Conservation (phyloP, 2,888 invertebrate species). For the Aplocera efformata region DNA sequence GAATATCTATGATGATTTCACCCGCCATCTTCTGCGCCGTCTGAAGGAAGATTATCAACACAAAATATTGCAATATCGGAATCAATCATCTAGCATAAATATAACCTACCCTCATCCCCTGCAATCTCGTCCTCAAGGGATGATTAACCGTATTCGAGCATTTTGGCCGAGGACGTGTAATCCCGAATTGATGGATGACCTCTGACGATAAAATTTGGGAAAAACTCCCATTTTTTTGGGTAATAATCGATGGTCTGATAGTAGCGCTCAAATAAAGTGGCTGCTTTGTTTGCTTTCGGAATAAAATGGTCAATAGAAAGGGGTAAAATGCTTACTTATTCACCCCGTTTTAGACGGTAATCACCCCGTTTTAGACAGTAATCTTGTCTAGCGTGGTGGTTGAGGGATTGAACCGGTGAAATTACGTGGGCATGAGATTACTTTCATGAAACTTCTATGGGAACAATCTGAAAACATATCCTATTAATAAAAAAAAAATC, state of each 20-base stretch:
- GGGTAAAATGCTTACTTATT: slow-evolving; percentile 17
- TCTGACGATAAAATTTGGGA: slow-evolving; percentile 41
- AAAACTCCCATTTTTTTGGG: slow-evolving; percentile 54
- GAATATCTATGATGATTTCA: too few relatives aligned
- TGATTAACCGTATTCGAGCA: slow-evolving; percentile 58
- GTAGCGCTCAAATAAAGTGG: slow-evolving; percentile 30
- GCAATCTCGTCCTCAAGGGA: slow-evolving; percentile 42
- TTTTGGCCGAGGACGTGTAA: slow-evolving; percentile 43
- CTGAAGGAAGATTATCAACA: neutral
- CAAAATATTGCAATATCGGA: slow-evolving; percentile 11
- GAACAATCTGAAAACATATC: too few relatives aligned
- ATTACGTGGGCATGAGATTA: too few relatives aligned
- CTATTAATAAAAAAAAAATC: too few relatives aligned
- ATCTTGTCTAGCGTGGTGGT: too few relatives aligned
- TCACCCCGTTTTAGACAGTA: slow-evolving; percentile 2
- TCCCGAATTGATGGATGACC: slow-evolving; percentile 70
- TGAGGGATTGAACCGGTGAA: too few relatives aligned
- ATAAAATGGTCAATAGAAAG: slow-evolving; percentile 24
- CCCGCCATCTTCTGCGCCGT: neutral
- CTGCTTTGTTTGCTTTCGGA: slow-evolving; percentile 29
- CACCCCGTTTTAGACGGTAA: slow-evolving; percentile 8
- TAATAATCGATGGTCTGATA: slow-evolving; percentile 35
- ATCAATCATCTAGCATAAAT: slow-evolving; percentile 21
- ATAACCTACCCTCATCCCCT: slow-evolving; percentile 19
- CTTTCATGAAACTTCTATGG: too few relatives aligned